Conservation (phyloP, 1,140 invertebrate genomes). For the Rhynchophorus ferrugineus region DNA sequence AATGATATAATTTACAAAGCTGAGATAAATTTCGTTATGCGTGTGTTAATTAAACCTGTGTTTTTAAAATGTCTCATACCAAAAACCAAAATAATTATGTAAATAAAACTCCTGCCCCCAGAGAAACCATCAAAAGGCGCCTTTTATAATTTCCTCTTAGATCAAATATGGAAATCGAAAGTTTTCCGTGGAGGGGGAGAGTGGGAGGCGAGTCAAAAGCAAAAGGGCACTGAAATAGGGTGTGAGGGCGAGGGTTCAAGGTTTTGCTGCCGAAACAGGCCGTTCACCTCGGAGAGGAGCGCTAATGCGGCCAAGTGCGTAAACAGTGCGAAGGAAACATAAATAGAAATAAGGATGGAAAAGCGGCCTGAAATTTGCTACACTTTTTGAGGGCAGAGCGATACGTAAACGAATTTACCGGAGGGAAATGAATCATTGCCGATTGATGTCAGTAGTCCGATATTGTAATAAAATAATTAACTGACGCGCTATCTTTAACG, state of each 20-base stretch:
- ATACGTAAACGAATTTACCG: too few relatives aligned
- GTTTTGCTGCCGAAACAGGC: not conserved
- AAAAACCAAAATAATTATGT: not conserved
- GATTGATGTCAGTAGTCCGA: too few relatives aligned
- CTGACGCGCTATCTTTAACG: too few relatives aligned
- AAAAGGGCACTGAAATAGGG: not conserved
- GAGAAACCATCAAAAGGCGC: too few relatives aligned
- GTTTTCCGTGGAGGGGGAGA: not conserved
- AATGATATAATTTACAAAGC: too few relatives aligned
- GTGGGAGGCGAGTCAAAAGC: not conserved
- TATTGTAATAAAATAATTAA: too few relatives aligned
- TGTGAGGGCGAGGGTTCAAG: not conserved
- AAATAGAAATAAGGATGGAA: not conserved
- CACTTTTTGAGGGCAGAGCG: too few relatives aligned
- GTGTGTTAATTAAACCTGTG: too few relatives aligned
- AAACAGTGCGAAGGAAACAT: not conserved
- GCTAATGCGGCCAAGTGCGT: not conserved
- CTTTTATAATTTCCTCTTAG: not conserved
- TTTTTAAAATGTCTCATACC: too few relatives aligned
- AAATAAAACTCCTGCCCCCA: too few relatives aligned
- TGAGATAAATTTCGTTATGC: too few relatives aligned
- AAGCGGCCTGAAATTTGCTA: not conserved
- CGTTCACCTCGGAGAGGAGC: not conserved
- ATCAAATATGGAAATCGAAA: not conserved
- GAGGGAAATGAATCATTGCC: too few relatives aligned